Conservation (phyloP, 1,140 invertebrate species). For the Drosophila busckii region DNA sequence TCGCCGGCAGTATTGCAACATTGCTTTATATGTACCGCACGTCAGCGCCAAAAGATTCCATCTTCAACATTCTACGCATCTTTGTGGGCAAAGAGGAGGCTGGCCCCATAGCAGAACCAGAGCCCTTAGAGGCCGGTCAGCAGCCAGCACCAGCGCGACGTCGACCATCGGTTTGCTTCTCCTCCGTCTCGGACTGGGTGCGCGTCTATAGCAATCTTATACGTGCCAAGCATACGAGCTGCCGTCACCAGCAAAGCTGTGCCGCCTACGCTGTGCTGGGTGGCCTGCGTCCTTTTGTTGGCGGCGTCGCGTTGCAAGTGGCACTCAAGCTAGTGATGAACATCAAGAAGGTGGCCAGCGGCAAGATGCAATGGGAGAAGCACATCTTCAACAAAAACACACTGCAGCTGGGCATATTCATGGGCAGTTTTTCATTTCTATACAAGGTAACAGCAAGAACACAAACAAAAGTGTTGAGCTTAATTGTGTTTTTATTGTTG, state of each 20-base stretch:
- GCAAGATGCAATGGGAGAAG: constrained; percentile 80
- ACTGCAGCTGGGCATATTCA: constrained; percentile 82
- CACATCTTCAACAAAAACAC: constrained; percentile 81
- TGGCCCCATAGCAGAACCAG: constrained; percentile 46
- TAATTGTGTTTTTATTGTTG: too few species aligned
- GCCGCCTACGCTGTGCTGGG: constrained; percentile 81
- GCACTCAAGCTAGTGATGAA: constrained; percentile 79
- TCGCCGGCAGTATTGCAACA: constrained; percentile 82
- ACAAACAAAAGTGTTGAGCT: too few species aligned
- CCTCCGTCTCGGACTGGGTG: constrained; percentile 46
- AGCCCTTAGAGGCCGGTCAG: constrained; percentile 4
- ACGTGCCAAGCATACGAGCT: constrained; percentile 80
- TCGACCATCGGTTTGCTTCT: constrained; percentile 49
- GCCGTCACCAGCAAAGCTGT: constrained; percentile 83
- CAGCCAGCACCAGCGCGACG: constrained; percentile 27
- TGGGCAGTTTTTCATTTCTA: constrained; percentile 83
- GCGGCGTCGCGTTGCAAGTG: constrained; percentile 82
- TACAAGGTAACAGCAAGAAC: constrained; percentile 84
- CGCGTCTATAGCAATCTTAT: constrained; percentile 60
- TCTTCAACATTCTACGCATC: constrained; percentile 84
- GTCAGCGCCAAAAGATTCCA: constrained; percentile 80
- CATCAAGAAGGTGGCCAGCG: constrained; percentile 79
- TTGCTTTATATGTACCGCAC: constrained; percentile 82
- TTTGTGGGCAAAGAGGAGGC: constrained; percentile 84
- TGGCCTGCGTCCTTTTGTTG: constrained; percentile 81